Evolutionary conservation across 35 echinoderm and acorn worm species (phyloP).

Genomic region (Patiria miniata): DNA sequence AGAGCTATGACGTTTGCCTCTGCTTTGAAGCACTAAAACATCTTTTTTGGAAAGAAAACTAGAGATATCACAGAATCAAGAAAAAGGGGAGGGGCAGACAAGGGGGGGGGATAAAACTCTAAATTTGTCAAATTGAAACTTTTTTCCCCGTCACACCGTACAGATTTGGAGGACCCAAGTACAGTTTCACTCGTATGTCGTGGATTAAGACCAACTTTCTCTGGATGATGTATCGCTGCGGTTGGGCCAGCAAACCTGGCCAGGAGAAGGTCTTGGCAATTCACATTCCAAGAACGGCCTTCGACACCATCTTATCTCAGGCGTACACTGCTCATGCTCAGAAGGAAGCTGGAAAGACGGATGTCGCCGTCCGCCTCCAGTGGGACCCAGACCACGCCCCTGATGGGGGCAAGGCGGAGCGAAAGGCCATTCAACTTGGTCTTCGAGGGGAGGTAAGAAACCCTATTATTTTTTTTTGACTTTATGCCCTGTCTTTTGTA

Average conservation of each 20-base stretch:
- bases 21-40: too few species aligned
- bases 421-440: constrained; percentile 69
- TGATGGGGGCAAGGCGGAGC: constrained; percentile 36
- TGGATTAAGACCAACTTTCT: constrained; percentile 81
- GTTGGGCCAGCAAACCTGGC: constrained; percentile 59
- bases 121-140: too few species aligned
- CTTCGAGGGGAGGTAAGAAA: constrained; percentile 56
- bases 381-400: constrained; percentile 77
- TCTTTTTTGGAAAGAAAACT: too few species aligned
- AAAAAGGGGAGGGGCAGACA: too few species aligned
- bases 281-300: constrained; percentile 35
- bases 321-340: constrained; percentile 50
- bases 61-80: too few species aligned
- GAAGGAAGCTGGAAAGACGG: constrained; percentile 45
- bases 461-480: background rate
- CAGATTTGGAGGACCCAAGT: constrained; percentile 66
- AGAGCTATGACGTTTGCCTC: too few species aligned
- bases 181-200: constrained; percentile 68
- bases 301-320: constrained; percentile 53
- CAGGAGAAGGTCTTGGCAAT: constrained; percentile 63
- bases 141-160: background rate
- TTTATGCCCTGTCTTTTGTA: background rate
- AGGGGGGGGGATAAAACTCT: background rate
- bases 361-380: constrained; percentile 54
- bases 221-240: constrained; percentile 84